phyloP scores from a whole-genome alignment of 2,797 vertebrate genomes.

The Onychomys leucogaster region DNA sequence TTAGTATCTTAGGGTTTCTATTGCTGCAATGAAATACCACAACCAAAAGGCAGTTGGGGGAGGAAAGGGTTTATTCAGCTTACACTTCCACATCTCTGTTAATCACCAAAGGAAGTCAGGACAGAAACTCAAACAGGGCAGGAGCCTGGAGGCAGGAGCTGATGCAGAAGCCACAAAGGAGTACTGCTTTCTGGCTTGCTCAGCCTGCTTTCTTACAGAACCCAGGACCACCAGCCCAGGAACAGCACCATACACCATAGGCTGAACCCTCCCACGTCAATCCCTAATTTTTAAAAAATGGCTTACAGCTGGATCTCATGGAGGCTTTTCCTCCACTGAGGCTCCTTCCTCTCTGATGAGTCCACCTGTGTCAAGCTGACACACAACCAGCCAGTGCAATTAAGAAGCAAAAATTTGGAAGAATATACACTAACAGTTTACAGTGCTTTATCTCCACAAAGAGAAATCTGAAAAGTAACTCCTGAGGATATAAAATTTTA shows the following conservation, averaged over 20 bases:
- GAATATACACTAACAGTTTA: not conserved
- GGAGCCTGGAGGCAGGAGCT: not conserved
- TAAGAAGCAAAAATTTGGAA: conserved; percentile 1
- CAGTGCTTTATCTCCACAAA: not conserved
- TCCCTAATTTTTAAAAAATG: not conserved
- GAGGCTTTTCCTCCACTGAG: not conserved
- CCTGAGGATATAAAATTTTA: not conserved
- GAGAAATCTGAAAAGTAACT: not conserved
- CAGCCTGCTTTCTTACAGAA: not conserved
- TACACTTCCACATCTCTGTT: not conserved
- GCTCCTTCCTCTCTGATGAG: not conserved
- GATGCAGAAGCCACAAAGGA: not conserved
- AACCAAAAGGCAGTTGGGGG: not conserved
- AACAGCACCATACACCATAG: not conserved
- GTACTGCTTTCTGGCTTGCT: not conserved
- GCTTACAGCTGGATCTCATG: not conserved
- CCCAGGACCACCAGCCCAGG: not conserved
- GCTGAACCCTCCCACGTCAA: not conserved
- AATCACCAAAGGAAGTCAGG: not conserved
- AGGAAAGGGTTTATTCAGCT: not conserved
- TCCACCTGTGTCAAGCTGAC: not conserved
- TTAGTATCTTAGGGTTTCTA: not conserved
- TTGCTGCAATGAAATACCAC: not conserved
- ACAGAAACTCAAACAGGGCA: not conserved
- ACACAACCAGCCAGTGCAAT: not conserved